Evolutionary conservation across 2,888 invertebrate species (phyloP).

Genomic region (Drosophila borborema): DNA sequence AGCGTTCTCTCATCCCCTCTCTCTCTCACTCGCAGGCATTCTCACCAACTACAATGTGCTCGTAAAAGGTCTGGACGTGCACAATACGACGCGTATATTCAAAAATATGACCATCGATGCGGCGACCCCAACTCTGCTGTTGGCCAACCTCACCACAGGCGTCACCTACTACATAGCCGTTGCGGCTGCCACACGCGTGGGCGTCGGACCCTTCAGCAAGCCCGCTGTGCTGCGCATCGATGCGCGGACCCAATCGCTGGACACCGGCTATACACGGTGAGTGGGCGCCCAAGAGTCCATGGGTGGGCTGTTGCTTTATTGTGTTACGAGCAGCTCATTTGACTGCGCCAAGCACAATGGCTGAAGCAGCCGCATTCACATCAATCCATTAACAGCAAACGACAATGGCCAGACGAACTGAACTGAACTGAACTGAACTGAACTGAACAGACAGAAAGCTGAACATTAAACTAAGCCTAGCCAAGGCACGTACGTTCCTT

Average conservation of each 20-base stretch:
- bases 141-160: conserved; percentile 93
- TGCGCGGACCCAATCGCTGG: conserved; percentile 86
- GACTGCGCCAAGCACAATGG: conserved; percentile 69
- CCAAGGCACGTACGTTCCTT: conserved; percentile 68
- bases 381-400: conserved; percentile 81
- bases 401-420: conserved; percentile 63
- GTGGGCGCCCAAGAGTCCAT: conserved; percentile 16
- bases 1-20: neutral
- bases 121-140: conserved; percentile 89
- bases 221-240: conserved; percentile 88
- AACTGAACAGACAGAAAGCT: conserved; percentile 4
- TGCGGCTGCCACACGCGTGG: conserved; percentile 93
- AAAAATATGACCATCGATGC: conserved; percentile 91
- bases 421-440: conserved; percentile 4
- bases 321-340: conserved; percentile 66
- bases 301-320: conserved; percentile 32
- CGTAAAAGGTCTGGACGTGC: conserved; percentile 87
- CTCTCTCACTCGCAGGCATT: conserved; percentile 82
- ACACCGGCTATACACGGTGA: conserved; percentile 85
- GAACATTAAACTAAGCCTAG: conserved; percentile 74
- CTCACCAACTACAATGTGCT: conserved; percentile 93
- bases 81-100: conserved; percentile 87
- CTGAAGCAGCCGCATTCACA: conserved; percentile 54
- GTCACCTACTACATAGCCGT: conserved; percentile 93
- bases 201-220: conserved; percentile 92